phyloP scores from a whole-genome alignment of 2,888 invertebrate genomes.

The Aproaerema taeniolella region DNA sequence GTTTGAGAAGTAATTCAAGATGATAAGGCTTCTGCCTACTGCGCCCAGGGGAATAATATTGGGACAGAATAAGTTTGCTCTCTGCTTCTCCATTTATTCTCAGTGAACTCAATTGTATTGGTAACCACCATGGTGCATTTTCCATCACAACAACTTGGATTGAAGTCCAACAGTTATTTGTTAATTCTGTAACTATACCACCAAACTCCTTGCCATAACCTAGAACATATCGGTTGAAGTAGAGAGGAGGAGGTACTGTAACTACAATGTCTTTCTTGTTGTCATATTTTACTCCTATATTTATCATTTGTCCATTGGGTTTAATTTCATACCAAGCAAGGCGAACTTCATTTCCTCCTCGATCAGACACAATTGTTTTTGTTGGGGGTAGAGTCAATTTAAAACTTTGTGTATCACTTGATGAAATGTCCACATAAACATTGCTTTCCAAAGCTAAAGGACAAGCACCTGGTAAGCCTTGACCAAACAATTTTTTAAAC shows the following conservation, averaged over 20 bases:
- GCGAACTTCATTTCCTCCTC: constrained; percentile 82
- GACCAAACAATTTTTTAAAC: constrained; percentile 90
- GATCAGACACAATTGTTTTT: constrained; percentile 73
- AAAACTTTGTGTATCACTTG: constrained; percentile 79
- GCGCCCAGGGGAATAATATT: constrained; percentile 84
- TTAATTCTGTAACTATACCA: constrained; percentile 90
- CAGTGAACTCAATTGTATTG: constrained; percentile 93
- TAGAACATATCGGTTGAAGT: constrained; percentile 88
- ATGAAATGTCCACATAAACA: constrained; percentile 88
- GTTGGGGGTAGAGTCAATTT: constrained; percentile 80
- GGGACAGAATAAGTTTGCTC: constrained; percentile 73
- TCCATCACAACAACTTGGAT: constrained; percentile 91
- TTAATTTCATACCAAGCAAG: constrained; percentile 85
- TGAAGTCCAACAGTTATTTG: constrained; percentile 86
- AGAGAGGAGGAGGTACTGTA: constrained; percentile 80
- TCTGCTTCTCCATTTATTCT: constrained; percentile 80
- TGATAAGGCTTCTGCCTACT: constrained; percentile 91
- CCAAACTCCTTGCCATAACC: constrained; percentile 96
- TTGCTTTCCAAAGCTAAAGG: constrained; percentile 87
- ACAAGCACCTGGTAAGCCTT: constrained; percentile 88
- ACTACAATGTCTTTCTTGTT: constrained; percentile 66
- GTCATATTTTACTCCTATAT: constrained; percentile 80
- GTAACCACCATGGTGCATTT: constrained; percentile 93
- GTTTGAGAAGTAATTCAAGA: constrained; percentile 87
- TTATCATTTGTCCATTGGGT: constrained; percentile 77